Evolutionary conservation across 2,888 invertebrate genomes (phyloP), one percentile per base, ranked within the genome.

Genomic region (Flexamia atlantica): DNA sequence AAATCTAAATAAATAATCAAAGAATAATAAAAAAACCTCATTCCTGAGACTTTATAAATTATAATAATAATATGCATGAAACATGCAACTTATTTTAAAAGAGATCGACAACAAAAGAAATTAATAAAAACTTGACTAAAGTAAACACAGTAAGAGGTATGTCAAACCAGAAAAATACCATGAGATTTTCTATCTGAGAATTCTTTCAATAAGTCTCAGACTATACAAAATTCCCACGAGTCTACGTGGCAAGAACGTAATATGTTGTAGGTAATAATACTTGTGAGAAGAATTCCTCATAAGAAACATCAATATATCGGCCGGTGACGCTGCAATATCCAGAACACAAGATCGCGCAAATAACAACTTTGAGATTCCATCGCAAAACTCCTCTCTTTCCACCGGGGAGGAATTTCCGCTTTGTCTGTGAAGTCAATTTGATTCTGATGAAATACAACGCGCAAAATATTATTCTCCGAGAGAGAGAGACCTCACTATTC

Each of bases 321-420:
- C 17, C 1, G 30, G 28, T 30, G 25, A 64, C 30, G 64, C 20
- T 7, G 64, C 53, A 23, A 23, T 23, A 53, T 23, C 28, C 28
- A 64, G 64, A 64, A 64, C 53, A 53, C 53, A 30, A 30, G 17
- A 64, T 64, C 64, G 64, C 64, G 14, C 64, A 64, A 64, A 64
- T 64, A 64, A 64, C 64, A 64, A 64, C 64, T 64, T 64, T 53
- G 28, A 64, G 64, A 64, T 64, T 64, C 64, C 64, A 64, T 64
- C 64, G 64, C 28, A 28, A 28, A 30, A 64, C 30, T 64, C 64
- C 64, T 28, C 14, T 17, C 30, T 64, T 64, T 64, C 9, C 30
- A 28, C 30, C 3, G 17, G 25, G 14, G 64, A 64, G 64, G 64
- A 64, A 64, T 64, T 64, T 28, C 30, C 28, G 30, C 64, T 64